Percentiles rank a stretch among this genome's conserved stretches.
These are phyloP conservation scores for Xanthostigma xanthostigma DNA, from an alignment of 2,888 invertebrate species.

Conservation along the genomic window DNA sequence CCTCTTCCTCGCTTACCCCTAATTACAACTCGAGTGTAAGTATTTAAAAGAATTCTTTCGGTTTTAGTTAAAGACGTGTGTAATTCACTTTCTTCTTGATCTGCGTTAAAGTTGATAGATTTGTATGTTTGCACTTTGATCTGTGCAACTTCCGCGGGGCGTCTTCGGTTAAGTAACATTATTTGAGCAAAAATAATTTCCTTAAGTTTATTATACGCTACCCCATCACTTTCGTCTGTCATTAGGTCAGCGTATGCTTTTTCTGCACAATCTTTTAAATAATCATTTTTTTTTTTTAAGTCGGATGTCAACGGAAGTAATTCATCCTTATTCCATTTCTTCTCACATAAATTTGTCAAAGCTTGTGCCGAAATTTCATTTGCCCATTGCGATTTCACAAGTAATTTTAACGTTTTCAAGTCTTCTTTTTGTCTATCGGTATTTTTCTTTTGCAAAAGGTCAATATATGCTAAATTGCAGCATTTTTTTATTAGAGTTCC, in stretches of 20 bases:
- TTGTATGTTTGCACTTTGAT: conserved; percentile 6
- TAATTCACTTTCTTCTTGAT: conserved; percentile 7
- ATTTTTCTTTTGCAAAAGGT: conserved; percentile 11
- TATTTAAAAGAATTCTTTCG: conserved; percentile 11
- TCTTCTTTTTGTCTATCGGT: conserved; percentile 11
- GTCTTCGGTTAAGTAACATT: too few relatives aligned
- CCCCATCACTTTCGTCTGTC: conserved; percentile 1
- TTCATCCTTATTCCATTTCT: conserved; percentile 16
- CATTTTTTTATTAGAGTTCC: conserved; percentile 16
- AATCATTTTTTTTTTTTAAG: too few relatives aligned
- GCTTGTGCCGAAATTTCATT: conserved; percentile 16
- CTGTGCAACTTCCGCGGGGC: conserved; percentile 13
- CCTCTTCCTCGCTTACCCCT: conserved; percentile 12
- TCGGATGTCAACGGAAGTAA: conserved; percentile 13
- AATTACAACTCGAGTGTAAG: conserved; percentile 8
- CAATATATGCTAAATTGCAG: conserved; percentile 14
- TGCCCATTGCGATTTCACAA: conserved; percentile 16
- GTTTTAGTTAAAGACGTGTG: conserved; percentile 11
- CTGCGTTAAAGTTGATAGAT: conserved; percentile 6
- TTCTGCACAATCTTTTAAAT: conserved; percentile 5
- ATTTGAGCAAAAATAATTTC: too few relatives aligned
- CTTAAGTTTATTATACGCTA: conserved; percentile 10
- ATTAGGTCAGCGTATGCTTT: conserved; percentile 1
- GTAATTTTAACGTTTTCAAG: conserved; percentile 14
- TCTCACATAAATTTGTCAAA: conserved; percentile 13